Conservation (phyloP, 2,888 invertebrate species). For the Lithosia quadra region DNA sequence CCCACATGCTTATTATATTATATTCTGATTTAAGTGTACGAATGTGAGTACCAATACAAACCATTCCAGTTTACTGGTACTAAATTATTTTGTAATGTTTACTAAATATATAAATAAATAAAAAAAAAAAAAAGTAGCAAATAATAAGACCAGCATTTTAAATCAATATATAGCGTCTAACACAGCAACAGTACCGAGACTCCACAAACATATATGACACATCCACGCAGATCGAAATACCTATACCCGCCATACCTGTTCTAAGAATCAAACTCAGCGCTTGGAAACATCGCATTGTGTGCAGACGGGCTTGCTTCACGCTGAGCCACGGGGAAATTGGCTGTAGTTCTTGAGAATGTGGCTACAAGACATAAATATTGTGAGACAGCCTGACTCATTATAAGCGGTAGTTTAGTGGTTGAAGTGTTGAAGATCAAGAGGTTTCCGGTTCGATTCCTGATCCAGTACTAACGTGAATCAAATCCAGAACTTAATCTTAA, state of each 20-base stretch:
- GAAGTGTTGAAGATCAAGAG: too few relatives aligned
- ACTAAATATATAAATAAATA: too few relatives aligned
- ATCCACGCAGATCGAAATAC: constrained; percentile 17
- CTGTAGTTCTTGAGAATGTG: constrained; percentile 11
- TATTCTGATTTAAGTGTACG: too few relatives aligned
- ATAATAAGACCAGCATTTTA: too few relatives aligned
- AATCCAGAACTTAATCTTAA: too few relatives aligned
- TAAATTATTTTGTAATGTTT: too few relatives aligned
- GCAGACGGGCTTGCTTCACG: constrained; percentile 12
- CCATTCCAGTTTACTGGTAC: too few relatives aligned
- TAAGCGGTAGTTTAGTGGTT: background rate
- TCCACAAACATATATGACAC: constrained; percentile 17
- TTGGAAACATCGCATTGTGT: constrained; percentile 18
- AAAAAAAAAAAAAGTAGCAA: too few relatives aligned
- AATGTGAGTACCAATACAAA: too few relatives aligned
- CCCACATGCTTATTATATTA: too few relatives aligned
- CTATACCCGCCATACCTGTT: constrained; percentile 15
- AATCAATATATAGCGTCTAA: background rate
- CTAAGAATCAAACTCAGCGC: constrained; percentile 19
- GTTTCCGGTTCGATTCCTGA: too few relatives aligned
- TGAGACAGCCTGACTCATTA: background rate
- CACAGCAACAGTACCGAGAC: constrained; percentile 5
- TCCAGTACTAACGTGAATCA: too few relatives aligned
- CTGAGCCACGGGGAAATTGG: constrained; percentile 17
- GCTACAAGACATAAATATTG: constrained; percentile 1